phyloP scores from a whole-genome alignment of 2,113 vertebrate species.

The Rissa tridactyla region DNA sequence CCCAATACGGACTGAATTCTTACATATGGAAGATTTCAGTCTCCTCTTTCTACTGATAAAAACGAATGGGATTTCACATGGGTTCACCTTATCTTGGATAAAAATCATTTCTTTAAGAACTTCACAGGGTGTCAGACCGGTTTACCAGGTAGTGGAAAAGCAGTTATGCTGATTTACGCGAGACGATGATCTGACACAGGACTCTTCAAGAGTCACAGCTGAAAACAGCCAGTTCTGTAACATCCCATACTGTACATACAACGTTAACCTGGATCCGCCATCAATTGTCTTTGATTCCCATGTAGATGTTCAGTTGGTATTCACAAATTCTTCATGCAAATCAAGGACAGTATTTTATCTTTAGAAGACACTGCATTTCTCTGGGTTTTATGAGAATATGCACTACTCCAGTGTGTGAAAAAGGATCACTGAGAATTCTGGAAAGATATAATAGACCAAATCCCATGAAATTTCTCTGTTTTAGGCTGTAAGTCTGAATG shows the following conservation, averaged over 20 bases:
- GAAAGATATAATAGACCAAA: constrained; percentile 35
- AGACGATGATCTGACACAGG: background rate
- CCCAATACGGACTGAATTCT: background rate
- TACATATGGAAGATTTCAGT: background rate
- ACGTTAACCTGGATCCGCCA: constrained; percentile 5
- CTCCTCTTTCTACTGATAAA: background rate
- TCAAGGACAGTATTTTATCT: constrained; percentile 67
- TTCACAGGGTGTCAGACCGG: background rate
- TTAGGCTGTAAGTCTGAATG: constrained; percentile 44
- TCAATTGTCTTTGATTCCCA: background rate
- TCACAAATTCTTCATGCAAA: constrained; percentile 63
- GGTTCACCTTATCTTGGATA: background rate
- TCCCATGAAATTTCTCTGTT: constrained; percentile 27
- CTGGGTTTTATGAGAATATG: constrained; percentile 43
- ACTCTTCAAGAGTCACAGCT: background rate
- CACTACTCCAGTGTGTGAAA: constrained; percentile 39
- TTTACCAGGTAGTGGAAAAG: background rate
- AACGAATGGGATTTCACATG: background rate
- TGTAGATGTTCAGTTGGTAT: constrained; percentile 37
- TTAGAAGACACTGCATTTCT: constrained; percentile 54
- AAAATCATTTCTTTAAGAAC: background rate
- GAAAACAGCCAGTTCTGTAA: background rate
- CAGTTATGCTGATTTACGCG: background rate
- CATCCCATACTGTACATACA: background rate
- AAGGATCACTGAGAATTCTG: constrained; percentile 52